phyloP scores from a whole-genome alignment of 1,140 invertebrate genomes.

The Musca domestica region DNA sequence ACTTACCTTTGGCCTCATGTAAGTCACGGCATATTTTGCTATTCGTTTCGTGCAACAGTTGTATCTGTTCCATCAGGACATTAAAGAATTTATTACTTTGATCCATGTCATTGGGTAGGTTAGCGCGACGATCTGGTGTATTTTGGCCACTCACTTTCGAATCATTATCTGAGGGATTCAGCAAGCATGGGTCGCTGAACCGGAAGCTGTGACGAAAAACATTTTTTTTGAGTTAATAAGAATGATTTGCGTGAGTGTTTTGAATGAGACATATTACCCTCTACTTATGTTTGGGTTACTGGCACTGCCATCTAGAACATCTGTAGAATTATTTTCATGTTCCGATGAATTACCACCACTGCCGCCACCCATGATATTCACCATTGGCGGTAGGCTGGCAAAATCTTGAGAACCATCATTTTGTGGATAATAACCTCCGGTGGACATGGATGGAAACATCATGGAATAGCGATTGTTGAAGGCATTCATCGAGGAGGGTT shows the following conservation, averaged over 20 bases:
- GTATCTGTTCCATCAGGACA: slow-evolving; percentile 51
- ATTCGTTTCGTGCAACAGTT: slow-evolving; percentile 51
- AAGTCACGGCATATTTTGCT: slow-evolving; percentile 53
- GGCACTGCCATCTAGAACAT: slow-evolving; percentile 47
- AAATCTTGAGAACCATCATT: slow-evolving; percentile 46
- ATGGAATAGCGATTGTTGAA: slow-evolving; percentile 46
- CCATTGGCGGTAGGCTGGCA: slow-evolving; percentile 46
- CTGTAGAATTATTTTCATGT: slow-evolving; percentile 46
- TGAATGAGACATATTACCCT: slow-evolving; percentile 31
- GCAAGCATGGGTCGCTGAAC: slow-evolving; percentile 51
- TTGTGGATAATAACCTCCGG: slow-evolving; percentile 29
- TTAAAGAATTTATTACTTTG: slow-evolving; percentile 48
- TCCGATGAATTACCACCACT: slow-evolving; percentile 35
- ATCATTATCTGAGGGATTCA: slow-evolving; percentile 51
- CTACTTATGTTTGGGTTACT: slow-evolving; percentile 47
- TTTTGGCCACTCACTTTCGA: slow-evolving; percentile 50
- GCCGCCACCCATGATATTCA: slow-evolving; percentile 44
- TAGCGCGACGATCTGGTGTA: slow-evolving; percentile 45
- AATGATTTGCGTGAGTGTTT: background rate
- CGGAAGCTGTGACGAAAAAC: slow-evolving; percentile 37
- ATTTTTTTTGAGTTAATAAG: background rate
- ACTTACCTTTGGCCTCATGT: slow-evolving; percentile 52
- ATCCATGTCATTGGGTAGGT: slow-evolving; percentile 31
- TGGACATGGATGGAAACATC: slow-evolving; percentile 37
- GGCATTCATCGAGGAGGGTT: slow-evolving; percentile 35